phyloP scores from a whole-genome alignment of 2,113 vertebrate genomes.

The Odocoileus hemionus region DNA sequence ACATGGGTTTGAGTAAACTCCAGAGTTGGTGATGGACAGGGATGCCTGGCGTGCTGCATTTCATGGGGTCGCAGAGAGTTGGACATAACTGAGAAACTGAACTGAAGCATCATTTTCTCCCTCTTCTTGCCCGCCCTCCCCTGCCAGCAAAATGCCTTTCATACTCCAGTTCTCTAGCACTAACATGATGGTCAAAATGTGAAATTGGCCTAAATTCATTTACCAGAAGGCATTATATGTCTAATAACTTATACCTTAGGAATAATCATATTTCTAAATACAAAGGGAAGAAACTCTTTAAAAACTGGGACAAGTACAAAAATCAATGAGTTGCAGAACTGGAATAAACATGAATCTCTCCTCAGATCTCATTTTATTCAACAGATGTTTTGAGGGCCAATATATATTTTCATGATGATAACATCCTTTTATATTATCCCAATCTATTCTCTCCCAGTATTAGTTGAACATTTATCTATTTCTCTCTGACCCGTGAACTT shows the following conservation, averaged over 20 bases:
- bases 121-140: background rate
- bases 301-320: background rate
- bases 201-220: background rate
- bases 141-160: background rate
- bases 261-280: background rate
- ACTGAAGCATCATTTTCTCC: background rate
- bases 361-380: background rate
- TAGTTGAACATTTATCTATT: background rate
- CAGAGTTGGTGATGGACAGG: background rate
- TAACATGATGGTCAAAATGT: background rate
- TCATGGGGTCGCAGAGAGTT: accelerated
- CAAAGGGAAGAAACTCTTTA: background rate
- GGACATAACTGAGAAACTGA: background rate
- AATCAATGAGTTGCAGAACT: background rate
- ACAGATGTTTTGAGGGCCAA: background rate
- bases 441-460: background rate
- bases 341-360: background rate
- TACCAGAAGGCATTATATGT: background rate
- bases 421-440: background rate
- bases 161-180: background rate
- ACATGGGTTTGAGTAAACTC: background rate
- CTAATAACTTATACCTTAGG: background rate
- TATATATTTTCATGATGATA: background rate
- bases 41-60: background rate
- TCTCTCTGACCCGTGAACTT: background rate